Evolutionary conservation across 2,888 invertebrate species (phyloP).

Genomic region (Monoplex corrugatus): DNA sequence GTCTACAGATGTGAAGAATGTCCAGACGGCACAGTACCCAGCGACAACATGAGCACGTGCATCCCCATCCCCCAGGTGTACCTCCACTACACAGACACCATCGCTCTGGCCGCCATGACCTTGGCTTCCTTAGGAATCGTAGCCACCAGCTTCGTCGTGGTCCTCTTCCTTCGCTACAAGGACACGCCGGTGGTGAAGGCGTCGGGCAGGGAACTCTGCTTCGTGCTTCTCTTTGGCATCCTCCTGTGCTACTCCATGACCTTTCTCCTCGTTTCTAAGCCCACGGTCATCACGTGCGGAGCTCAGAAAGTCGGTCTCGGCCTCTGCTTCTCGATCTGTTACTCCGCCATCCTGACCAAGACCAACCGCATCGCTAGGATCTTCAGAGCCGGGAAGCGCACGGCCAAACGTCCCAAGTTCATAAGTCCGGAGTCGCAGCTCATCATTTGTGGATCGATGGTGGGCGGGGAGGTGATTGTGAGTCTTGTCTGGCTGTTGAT

Average conservation of each 20-base stretch:
- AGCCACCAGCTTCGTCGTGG: conserved; percentile 77
- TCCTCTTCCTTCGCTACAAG: conserved; percentile 79
- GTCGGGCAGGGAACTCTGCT: conserved; percentile 82
- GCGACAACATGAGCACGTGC: conserved; percentile 86
- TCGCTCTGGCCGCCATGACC: conserved; percentile 96
- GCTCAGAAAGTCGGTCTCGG: conserved; percentile 81
- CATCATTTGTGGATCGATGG: conserved; percentile 80
- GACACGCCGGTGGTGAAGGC: conserved; percentile 82
- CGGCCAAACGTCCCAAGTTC: conserved; percentile 81
- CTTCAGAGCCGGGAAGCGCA: conserved; percentile 81
- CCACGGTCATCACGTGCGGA: conserved; percentile 80
- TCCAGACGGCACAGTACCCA: conserved; percentile 90
- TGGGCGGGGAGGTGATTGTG: conserved; percentile 85
- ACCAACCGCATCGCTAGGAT: conserved; percentile 82
- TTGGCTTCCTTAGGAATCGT: conserved; percentile 81
- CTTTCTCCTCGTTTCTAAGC: conserved; percentile 80
- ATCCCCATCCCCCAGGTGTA: conserved; percentile 83
- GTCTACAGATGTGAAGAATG: conserved; percentile 88
- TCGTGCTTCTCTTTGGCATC: conserved; percentile 80
- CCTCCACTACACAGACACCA: conserved; percentile 87
- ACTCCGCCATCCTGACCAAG: conserved; percentile 82
- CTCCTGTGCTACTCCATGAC: conserved; percentile 81
- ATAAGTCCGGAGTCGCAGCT: conserved; percentile 83
- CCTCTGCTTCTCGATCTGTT: conserved; percentile 81
- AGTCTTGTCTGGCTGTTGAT: conserved; percentile 96